Base-by-base conservation (phyloP, 2,113 vertebrate species). In the Corynorhinus townsendii region DNA sequence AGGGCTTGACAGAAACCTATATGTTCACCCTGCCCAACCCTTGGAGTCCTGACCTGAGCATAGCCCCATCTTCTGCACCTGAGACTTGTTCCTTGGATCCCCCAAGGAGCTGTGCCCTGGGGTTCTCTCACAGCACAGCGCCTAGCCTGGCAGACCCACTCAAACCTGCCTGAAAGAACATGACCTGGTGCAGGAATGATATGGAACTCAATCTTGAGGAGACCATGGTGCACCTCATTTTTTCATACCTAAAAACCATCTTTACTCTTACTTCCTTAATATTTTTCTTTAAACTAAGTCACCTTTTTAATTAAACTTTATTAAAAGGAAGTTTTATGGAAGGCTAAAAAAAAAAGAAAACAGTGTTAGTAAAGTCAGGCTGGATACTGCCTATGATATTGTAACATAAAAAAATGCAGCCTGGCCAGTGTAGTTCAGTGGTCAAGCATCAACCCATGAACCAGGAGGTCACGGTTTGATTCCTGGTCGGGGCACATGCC, bases 251-350 rank as follows among this genome's bases (percentile, higher is more conserved):
- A 52, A 2, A 35, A 40, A 76, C 14, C 20, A 91, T 20, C 43
- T 84, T 14, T 17, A 68, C n/a, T 49, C 47, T 59, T 54, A 54
- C 19, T 28, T 54, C 15, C 45, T 76, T 66, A 69, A 4, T 17
- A 59, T 69, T 62, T 77, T 73, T 54, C 43, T 84, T 86, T 40
- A 33, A 43, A 75, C 5, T 66, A 76, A 66, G 72, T 45, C 26
- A 85, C 26, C 35, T 88, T 56, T 89, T 66, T 40, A 79, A 47
- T 69, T 91, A 66, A 49, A 40, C 43, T 35, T 71, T 83, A 45
- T 91, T 54, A 49, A 85, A 86, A 80, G 56, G 40, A 62, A 33
- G 17, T 22, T 89, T 80, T 76, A 49, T 26, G 40, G 40, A 87
- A 90, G 11, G 9, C 26, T 87, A 43, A 56, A 76, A 76, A 76